Evolutionary conservation across 2,113 vertebrate genomes (phyloP), one percentile per base, ranked within the genome.

Genomic region (Calyptommatus sinebrachiatus): DNA sequence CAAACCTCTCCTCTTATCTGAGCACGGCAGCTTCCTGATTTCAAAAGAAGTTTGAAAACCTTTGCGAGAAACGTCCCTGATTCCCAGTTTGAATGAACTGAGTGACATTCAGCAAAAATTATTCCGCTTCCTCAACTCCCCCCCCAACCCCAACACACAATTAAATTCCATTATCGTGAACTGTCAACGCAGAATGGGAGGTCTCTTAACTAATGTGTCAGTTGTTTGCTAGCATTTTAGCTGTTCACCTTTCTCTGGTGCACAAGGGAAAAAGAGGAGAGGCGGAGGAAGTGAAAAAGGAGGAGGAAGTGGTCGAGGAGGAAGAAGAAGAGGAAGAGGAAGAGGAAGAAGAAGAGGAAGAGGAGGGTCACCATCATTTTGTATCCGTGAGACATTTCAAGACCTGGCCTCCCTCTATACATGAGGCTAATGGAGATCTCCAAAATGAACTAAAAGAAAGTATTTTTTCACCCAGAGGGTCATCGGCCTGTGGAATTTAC

Each of bases 41-140:
- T 95, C 94, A 95, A 96, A 94, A 92, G 92, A 95, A 95, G 91
- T 94, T 95, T 94, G 91, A 95, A 94, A 95, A 95, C 93, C 94
- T 96, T 95, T 96, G 94, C 95, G 94, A 92, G 92, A 94, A 94
- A 94, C 94, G 92, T 94, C 92, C 93, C 94, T 89, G 93, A 95
- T 95, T 94, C 92, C 91, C 93, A 92, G 89, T 95, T 93, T 95
- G 92, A 95, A 93, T 93, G 91, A 93, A 93, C 92, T 91, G 94
- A 94, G 93, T 95, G 94, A 94, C 93, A 95, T 96, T 95, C 94
- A 95, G 92, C 88, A 91, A 89, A 94, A 94, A 94, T 94, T 94
- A 95, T 94, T 94, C 92, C 88, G 86, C 90, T 91, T 93, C 92
- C 90, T 88, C 35, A 41, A 41, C 35, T 41, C 3, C 71, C 87